Conservation (phyloP, 2,797 vertebrate genomes). For the Triplophysa bombifrons region DNA sequence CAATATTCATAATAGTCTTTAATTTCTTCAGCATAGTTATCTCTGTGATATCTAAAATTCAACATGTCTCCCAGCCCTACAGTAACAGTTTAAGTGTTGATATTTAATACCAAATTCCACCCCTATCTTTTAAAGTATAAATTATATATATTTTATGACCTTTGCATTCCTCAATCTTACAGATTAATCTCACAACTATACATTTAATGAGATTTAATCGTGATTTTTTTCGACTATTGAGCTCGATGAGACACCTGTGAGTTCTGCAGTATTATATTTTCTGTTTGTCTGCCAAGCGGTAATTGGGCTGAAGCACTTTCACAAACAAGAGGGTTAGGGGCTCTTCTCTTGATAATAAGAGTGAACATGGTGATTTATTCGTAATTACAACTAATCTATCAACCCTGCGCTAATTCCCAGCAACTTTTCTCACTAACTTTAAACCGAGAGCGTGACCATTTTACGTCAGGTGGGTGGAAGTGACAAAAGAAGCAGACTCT, state of each 20-base stretch:
- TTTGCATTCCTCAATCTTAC: background rate
- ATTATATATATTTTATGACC: background rate
- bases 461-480: background rate
- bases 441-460: slow-evolving; percentile 14
- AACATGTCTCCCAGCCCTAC: too few relatives aligned
- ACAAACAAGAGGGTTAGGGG: slow-evolving; percentile 44
- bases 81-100: background rate
- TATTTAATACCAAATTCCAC: background rate
- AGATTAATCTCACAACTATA: background rate
- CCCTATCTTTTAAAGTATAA: background rate
- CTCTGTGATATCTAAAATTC: too few relatives aligned
- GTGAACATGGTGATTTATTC: slow-evolving; percentile 55
- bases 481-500: background rate
- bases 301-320: slow-evolving; percentile 60
- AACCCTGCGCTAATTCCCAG: slow-evolving; percentile 51
- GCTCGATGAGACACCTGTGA: slow-evolving; percentile 57
- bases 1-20: too few relatives aligned
- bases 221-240: slow-evolving; percentile 13
- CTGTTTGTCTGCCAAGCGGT: slow-evolving; percentile 50
- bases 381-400: slow-evolving; percentile 61
- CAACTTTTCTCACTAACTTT: slow-evolving; percentile 55
- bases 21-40: too few relatives aligned
- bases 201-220: slow-evolving; percentile 1
- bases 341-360: slow-evolving; percentile 53
- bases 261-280: slow-evolving; percentile 41